phyloP scores from a whole-genome alignment of 35 echinoderm and acorn worm genomes.

The Amphiura filiformis region DNA sequence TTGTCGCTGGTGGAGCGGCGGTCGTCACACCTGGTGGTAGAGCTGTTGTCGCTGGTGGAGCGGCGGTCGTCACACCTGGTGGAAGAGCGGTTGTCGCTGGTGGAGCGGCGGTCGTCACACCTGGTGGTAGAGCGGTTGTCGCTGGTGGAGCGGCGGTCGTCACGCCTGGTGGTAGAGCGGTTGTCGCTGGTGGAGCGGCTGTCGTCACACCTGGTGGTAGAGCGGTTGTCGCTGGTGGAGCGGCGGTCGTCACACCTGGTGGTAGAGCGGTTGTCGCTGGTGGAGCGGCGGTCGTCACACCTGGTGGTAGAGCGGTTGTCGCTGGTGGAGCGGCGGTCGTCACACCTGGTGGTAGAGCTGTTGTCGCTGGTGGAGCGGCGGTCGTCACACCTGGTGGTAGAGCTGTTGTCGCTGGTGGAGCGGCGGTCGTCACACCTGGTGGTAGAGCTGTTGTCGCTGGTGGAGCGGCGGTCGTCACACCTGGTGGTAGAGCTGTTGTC shows the following conservation, averaged over 20 bases:
- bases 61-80: too few relatives aligned
- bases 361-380: too few relatives aligned
- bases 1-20: too few relatives aligned
- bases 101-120: background rate
- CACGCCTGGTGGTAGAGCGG: too few relatives aligned
- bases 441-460: background rate
- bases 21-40: too few relatives aligned
- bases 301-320: too few relatives aligned
- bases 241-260: background rate
- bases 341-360: background rate
- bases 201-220: slow-evolving; percentile 1
- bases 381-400: background rate
- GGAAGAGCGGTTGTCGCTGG: background rate
- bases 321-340: too few relatives aligned
- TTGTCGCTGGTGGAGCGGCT: too few relatives aligned
- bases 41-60: too few relatives aligned
- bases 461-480: background rate
- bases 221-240: background rate
- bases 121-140: background rate
- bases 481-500: too few relatives aligned
- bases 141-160: background rate
- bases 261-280: background rate
- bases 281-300: background rate
- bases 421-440: background rate
- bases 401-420: background rate